Conservation (phyloP, 2,797 vertebrate genomes). For the Pteropus rufus region DNA sequence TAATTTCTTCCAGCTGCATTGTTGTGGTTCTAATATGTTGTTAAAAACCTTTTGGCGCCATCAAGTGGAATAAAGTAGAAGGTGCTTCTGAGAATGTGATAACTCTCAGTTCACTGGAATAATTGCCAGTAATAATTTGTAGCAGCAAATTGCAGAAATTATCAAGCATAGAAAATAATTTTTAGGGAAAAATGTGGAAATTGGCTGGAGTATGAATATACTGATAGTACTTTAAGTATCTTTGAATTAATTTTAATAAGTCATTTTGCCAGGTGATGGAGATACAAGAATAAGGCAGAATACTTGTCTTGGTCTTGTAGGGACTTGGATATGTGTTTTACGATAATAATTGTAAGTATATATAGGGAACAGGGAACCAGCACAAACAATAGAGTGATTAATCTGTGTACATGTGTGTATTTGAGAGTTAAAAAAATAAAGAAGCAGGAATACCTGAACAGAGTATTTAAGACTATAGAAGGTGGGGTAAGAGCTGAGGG, state of each 20-base stretch:
- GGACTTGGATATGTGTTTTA: background rate
- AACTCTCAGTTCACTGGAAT: background rate
- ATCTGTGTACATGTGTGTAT: background rate
- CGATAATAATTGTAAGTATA: background rate
- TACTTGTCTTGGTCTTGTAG: background rate
- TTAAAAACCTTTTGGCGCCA: slow-evolving; percentile 63
- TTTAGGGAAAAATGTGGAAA: background rate
- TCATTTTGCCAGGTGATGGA: background rate
- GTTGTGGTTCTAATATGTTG: background rate
- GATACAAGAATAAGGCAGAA: background rate
- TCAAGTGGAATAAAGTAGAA: slow-evolving; percentile 48
- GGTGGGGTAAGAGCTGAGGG: background rate
- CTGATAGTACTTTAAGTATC: background rate
- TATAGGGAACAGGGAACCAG: background rate
- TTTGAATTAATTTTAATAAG: background rate
- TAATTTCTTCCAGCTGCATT: background rate
- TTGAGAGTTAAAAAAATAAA: background rate
- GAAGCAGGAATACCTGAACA: background rate
- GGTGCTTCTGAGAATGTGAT: background rate
- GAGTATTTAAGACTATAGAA: background rate
- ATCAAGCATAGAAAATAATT: background rate
- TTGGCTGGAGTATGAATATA: background rate
- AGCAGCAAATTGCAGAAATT: background rate
- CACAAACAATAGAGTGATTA: background rate
- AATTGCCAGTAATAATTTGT: background rate